These are phyloP conservation scores for Hippopotamyrus pictus DNA, from an alignment of 2,797 vertebrate genomes.

Conservation along the genomic window DNA sequence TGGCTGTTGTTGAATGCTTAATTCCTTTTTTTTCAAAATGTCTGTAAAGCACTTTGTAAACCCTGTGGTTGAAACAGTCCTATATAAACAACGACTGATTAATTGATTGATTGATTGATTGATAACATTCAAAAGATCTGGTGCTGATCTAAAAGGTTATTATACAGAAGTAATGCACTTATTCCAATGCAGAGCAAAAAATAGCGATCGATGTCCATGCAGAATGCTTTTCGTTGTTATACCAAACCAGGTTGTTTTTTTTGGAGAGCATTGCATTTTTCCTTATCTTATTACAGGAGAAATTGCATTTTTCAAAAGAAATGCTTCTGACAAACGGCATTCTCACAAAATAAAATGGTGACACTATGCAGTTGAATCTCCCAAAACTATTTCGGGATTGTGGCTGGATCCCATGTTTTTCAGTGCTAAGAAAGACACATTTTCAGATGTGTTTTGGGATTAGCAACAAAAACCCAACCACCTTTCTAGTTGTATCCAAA, in stretches of 20 bases:
- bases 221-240: not conserved
- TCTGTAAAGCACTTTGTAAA: not conserved
- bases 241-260: not conserved
- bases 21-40: not conserved
- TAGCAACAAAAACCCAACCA: not conserved
- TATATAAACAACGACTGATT: not conserved
- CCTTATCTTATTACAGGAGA: not conserved
- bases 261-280: not conserved
- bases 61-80: not conserved
- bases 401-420: not conserved
- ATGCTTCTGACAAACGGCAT: not conserved
- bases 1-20: not conserved
- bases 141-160: not conserved
- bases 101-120: not conserved
- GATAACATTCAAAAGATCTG: not conserved
- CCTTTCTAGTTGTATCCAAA: not conserved
- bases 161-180: not conserved
- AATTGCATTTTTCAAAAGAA: not conserved
- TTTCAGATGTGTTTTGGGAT: conserved; percentile 2
- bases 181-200: not conserved
- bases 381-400: not conserved
- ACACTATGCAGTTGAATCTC: not conserved
- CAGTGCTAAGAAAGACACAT: not conserved
- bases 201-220: not conserved
- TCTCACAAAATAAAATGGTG: not conserved